These are phyloP conservation scores for Leptinotarsa haldemani DNA, from an alignment of 2,888 invertebrate species.

Conservation along the genomic window DNA sequence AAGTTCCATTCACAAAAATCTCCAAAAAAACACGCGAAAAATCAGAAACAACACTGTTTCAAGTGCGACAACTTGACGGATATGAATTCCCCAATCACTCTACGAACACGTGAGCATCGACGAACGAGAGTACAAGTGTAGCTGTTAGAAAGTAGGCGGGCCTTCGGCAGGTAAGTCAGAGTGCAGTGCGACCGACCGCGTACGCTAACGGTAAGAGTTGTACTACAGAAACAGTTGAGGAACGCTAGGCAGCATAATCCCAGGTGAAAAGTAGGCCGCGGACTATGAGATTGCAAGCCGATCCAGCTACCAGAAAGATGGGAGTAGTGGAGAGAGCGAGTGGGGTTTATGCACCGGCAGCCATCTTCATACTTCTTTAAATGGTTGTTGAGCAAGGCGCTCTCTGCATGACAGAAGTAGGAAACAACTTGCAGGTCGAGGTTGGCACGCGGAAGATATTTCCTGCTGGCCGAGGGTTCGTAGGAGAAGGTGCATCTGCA, in stretches of 20 bases:
- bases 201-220: conserved; percentile 66
- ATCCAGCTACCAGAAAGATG: conserved; percentile 46
- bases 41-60: conserved; percentile 18
- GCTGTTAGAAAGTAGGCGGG: conserved; percentile 42
- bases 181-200: conserved; percentile 53
- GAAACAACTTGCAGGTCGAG: conserved; percentile 6
- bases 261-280: conserved; percentile 67
- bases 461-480: not conserved
- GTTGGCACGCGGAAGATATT: not conserved
- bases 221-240: conserved; percentile 65
- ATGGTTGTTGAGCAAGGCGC: conserved; percentile 8
- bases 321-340: conserved; percentile 52
- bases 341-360: conserved; percentile 49
- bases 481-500: not conserved
- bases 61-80: conserved; percentile 33
- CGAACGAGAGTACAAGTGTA: conserved; percentile 16
- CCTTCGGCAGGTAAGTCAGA: conserved; percentile 41
- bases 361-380: conserved; percentile 51
- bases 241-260: conserved; percentile 55
- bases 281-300: conserved; percentile 60
- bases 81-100: conserved; percentile 25
- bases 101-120: conserved; percentile 36
- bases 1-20: conserved; percentile 37
- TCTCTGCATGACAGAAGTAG: conserved; percentile 1
- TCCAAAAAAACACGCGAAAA: conserved; percentile 28